Evolutionary conservation across 2,888 invertebrate genomes (phyloP), one percentile per base, ranked within the genome.

Genomic region (Aleiodes alternator): DNA sequence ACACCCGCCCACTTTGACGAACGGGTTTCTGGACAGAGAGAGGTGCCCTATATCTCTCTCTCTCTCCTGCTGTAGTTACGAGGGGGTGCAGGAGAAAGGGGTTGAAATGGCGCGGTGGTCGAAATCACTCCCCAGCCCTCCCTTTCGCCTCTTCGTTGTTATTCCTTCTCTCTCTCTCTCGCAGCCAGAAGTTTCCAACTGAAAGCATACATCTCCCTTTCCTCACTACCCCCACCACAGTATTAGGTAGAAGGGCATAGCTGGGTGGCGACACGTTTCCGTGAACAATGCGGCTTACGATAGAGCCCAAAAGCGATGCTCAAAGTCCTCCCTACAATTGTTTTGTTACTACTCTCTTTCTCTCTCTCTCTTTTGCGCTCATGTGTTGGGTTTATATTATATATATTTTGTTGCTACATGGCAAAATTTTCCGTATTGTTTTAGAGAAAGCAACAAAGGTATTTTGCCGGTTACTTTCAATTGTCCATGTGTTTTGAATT

Each of bases 1-100:
- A 71, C 68, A 53, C 59, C 72, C 76, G 76, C 72, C 76, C 76
- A 72, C 76, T 76, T 69, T 76, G 76, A 76, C 69, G 72, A 68
- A 69, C 57, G 53, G 68, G 59, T 72, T 57, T 31, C 53, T 48
- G 59, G 66, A 43, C 48, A 64, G 56, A 56, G 29, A 56, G 61
- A 59, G n/a, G 14, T 31, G 34, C 34, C 4, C 34, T 23, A 34
- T 6, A 4, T 34, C 34, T 34, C 34, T 34, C 34, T 29, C 8
- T 57, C 57, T 29, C 57, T 9, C 43, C 43, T 43, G 43, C 43
- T 38, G 43, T 66, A n/a, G 48, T 56, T 11, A 56, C 16, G 56
- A 23, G 56, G 31, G 64, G 64, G 53, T 69, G 64, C 43, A 43
- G 43, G 43, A 43, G 43, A 43, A 43, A 43, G 43, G 43, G 43